phyloP scores from a whole-genome alignment of 2,113 vertebrate species.

The Zosterops borbonicus region DNA sequence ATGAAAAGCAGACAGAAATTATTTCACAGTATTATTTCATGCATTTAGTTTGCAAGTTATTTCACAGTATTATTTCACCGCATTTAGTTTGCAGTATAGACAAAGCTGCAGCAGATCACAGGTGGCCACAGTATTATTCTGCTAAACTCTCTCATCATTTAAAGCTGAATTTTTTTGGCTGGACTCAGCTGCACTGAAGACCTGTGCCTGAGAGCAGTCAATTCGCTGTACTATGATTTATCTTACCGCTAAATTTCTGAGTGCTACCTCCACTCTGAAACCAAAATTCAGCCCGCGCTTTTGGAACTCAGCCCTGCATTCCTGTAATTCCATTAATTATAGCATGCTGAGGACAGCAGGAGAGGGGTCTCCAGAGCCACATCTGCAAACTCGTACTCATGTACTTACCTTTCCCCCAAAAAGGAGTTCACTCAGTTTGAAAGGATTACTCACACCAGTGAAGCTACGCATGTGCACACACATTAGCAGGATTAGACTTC shows the following conservation, averaged over 20 bases:
- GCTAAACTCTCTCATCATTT: neutral
- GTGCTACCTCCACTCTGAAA: neutral
- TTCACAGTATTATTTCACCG: neutral
- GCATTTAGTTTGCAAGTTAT: neutral
- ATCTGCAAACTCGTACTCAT: neutral
- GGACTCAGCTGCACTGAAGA: neutral
- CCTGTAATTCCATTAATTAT: slow-evolving; percentile 7
- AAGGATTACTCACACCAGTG: neutral
- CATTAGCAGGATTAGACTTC: neutral
- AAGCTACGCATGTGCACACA: neutral
- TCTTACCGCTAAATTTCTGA: neutral
- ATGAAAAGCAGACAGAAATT: neutral
- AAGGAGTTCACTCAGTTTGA: neutral
- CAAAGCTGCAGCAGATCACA: neutral
- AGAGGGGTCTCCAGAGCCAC: neutral
- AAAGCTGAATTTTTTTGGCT: neutral
- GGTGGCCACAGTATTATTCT: neutral
- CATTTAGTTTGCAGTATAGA: neutral
- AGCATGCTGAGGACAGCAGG: neutral
- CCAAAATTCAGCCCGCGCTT: neutral
- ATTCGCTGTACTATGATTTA: neutral
- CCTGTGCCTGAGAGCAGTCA: neutral
- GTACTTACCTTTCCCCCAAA: neutral
- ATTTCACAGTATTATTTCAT: neutral
- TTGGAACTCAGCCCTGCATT: slow-evolving; percentile 3